These are phyloP conservation scores for Scaptomyza cyrtandrae DNA, from an alignment of 2,888 invertebrate genomes.

Conservation along the genomic window DNA sequence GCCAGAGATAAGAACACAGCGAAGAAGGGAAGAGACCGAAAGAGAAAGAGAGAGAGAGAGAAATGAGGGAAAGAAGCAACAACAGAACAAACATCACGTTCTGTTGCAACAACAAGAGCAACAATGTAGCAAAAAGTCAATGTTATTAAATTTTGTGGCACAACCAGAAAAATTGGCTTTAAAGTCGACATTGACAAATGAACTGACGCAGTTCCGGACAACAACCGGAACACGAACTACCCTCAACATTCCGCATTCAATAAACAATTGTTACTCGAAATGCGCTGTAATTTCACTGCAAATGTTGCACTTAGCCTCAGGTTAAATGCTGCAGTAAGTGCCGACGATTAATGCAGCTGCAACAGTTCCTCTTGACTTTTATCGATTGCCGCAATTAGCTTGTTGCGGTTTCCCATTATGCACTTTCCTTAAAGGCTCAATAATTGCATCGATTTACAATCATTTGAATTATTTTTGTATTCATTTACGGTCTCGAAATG, in stretches of 20 bases:
- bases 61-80: not conserved
- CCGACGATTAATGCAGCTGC: conserved; percentile 20
- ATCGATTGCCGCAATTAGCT: conserved; percentile 40
- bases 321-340: conserved; percentile 38
- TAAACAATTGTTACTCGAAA: conserved; percentile 43
- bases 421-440: conserved; percentile 1
- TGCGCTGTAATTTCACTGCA: conserved; percentile 35
- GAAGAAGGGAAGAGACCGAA: not conserved
- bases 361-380: conserved; percentile 10
- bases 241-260: conserved; percentile 33
- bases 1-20: conserved; percentile 27
- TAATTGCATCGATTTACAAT: not conserved
- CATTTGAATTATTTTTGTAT: not conserved
- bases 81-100: conserved; percentile 41
- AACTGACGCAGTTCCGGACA: conserved; percentile 22
- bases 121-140: conserved; percentile 26
- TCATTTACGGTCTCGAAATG: not conserved
- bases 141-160: conserved; percentile 48
- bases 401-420: conserved; percentile 10
- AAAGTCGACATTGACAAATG: conserved; percentile 49
- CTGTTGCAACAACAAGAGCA: conserved; percentile 4
- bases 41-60: not conserved
- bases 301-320: conserved; percentile 30
- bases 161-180: conserved; percentile 38
- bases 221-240: conserved; percentile 12